phyloP scores from a whole-genome alignment of 1,140 invertebrate genomes.

The Ostrea denselamellosa region DNA sequence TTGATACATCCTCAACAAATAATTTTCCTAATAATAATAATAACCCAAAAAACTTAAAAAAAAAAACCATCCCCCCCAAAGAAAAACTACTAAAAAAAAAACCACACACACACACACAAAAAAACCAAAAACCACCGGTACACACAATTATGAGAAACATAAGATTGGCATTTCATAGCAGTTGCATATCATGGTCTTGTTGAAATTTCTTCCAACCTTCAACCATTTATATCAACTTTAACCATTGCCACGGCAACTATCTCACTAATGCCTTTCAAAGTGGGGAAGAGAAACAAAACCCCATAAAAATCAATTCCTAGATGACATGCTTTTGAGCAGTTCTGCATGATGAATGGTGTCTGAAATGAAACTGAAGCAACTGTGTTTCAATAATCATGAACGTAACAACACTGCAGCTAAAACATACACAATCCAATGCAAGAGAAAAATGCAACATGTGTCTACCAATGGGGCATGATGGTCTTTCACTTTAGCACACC shows the following conservation, averaged over 20 bases:
- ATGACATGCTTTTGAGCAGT: not conserved
- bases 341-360: not conserved
- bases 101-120: too few species aligned
- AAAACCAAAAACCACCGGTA: too few species aligned
- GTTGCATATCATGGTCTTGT: not conserved
- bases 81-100: too few species aligned
- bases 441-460: too few species aligned
- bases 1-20: not conserved
- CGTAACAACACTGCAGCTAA: too few species aligned
- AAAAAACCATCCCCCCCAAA: too few species aligned
- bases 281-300: not conserved
- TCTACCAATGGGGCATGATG: too few species aligned
- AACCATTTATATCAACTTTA: not conserved
- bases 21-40: not conserved
- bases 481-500: too few species aligned
- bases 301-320: not conserved
- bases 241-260: not conserved
- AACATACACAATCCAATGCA: too few species aligned
- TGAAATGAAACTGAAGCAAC: not conserved
- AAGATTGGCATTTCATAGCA: not conserved
- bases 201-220: conserved; percentile 4
- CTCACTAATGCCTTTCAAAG: not conserved
- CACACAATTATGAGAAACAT: not conserved
- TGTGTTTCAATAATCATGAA: too few species aligned
- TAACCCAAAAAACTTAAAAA: too few species aligned